Evolutionary conservation across 2,797 vertebrate species (phyloP), one percentile per base, ranked within the genome.

Genomic region (Hypotaenidia philippensis): DNA sequence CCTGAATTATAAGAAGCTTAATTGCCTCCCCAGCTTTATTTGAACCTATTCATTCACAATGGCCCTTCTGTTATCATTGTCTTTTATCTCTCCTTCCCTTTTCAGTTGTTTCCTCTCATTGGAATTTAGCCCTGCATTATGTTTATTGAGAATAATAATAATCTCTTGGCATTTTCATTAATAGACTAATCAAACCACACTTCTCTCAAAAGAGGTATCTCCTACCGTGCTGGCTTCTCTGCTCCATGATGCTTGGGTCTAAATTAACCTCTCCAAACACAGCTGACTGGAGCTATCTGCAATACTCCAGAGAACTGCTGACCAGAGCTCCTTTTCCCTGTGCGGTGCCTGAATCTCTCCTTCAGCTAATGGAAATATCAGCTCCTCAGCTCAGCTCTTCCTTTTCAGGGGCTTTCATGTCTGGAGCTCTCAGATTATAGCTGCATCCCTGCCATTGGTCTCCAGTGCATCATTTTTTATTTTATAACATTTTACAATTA

Each of bases 181-280:
- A 90, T 38, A 90, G 93, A 85, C 83, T 95, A 96, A 96, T 96
- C 96, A 96, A 94, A 96, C 80, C 88, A 64, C 66, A 56, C 86
- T 97, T 87, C 94, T 95, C 70, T 94, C 86, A 53, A 93, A 93
- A 92, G 93, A 97, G 70, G 66, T 82, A 44, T 95, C 88, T 94
- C 89, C 93, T 82, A 89, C 80, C 20, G 1, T 61, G 86, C 44
- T 93, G 88, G 80, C 80, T 87, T 34, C 90, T 87, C 83, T 84
- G 68, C 80, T 90, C 81, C 56, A 1, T 56, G 45, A 40, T 83
- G 89, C 88, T 77, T 40, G 88, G 86, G 68, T 92, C 84, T 90
- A 81, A 96, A 96, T 96, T 77, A 96, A 94, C 90, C 94, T 96
- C 94, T 96, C 81, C 88, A 95, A 94, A 86, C 90, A 92, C 92